Evolutionary conservation across 1,140 invertebrate species (phyloP), one percentile per base, ranked within the genome.

Genomic region (Diorhabda elongata): DNA sequence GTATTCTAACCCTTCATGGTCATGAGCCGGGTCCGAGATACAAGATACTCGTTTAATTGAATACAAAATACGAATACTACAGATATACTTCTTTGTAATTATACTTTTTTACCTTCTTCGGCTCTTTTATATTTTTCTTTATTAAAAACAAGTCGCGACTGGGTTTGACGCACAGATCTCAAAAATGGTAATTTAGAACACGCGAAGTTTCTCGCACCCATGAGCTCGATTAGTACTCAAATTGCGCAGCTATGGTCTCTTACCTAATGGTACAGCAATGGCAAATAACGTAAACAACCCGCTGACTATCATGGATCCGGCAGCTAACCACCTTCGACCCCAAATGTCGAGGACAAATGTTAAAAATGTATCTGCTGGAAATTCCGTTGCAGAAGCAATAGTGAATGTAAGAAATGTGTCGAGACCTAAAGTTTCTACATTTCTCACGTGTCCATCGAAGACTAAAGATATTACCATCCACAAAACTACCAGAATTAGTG

Each of bases 401-500:
- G 91, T 92, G 76, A 95, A 95, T 2, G 92, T 93, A 44, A 93
- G 75, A 77, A 94, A 95, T 2, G 94, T 85, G 74, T 94, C 88
- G 70, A 94, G 79, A 2, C 80, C 92, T 5, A 95, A 82, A 47
- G 91, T 90, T 26, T 91, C 90, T 2, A 94, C 91, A 73, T 93
- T 93, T 76, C 93, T 83, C 3, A 94, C 92, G 77, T 95, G 92
- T 2, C 92, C 93, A 74, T 95, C 92, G 76, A 95, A 95, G 1
- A 93, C 89, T 78, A 96, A 77, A 1, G 92, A 93, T 66, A 95
- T 91, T 7, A 88, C 86, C 90, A 95, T 94, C 92, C 92, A 94
- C 64, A 93, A 91, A 3, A 92, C 60, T 71, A 92, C 91, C 56
- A 94, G 83, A 0, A 94, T 80, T 26, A 94, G 80, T 0, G 91